phyloP scores from a whole-genome alignment of 23 tunicate species.

The Trididemnum nubilum region DNA sequence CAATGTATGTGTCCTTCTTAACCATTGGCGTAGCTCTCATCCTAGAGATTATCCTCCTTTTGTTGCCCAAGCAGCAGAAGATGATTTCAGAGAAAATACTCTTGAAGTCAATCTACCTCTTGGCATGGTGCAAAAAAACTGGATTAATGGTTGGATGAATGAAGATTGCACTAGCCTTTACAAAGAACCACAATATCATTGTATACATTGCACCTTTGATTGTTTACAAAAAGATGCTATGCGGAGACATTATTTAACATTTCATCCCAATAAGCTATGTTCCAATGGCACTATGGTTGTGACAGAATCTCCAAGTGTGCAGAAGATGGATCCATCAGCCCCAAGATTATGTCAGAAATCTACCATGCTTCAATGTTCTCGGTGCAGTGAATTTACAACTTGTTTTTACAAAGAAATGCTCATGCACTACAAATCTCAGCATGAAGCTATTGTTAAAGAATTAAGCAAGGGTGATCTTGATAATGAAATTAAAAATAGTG shows the following conservation, averaged over 20 bases:
- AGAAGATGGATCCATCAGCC: not conserved
- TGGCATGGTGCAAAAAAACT: not conserved
- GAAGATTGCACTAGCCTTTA: slow-evolving; percentile 29
- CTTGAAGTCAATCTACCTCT: slow-evolving; percentile 16
- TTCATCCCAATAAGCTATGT: not conserved
- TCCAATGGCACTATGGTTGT: slow-evolving; percentile 4
- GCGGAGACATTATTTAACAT: not conserved
- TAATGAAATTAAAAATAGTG: not conserved
- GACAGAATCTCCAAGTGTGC: not conserved
- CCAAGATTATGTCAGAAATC: not conserved
- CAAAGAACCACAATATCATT: slow-evolving; percentile 24
- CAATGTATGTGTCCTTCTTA: not conserved
- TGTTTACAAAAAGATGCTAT: not conserved
- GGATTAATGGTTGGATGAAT: slow-evolving; percentile 52
- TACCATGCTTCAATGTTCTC: slow-evolving; percentile 3
- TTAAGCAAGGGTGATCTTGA: not conserved
- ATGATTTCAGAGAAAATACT: slow-evolving; percentile 28
- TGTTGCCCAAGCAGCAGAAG: not conserved
- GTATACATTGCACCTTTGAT: not conserved
- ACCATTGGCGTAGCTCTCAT: slow-evolving; percentile 34
- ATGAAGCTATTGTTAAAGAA: not conserved
- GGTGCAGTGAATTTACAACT: not conserved
- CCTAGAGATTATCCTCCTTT: slow-evolving; percentile 29
- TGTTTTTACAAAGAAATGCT: slow-evolving; percentile 1
- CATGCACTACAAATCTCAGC: not conserved